phyloP scores from a whole-genome alignment of 2,797 vertebrate species.

The Neosilurus mollespiculum region DNA sequence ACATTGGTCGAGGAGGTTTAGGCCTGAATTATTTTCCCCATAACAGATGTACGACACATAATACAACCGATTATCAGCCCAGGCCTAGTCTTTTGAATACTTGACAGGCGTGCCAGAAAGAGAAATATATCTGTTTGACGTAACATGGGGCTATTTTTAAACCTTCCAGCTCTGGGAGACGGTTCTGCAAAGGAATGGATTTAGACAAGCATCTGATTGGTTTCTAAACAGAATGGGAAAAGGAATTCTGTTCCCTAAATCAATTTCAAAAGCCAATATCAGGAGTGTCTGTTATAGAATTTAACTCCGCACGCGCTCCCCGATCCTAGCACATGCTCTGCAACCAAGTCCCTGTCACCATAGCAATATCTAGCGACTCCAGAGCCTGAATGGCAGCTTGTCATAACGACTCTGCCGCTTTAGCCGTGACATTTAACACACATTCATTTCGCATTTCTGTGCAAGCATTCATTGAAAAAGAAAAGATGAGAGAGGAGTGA shows the following conservation, averaged over 20 bases:
- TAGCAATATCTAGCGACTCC: slow-evolving; percentile 43
- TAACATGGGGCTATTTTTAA: slow-evolving; percentile 14
- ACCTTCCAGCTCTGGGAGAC: slow-evolving; percentile 9
- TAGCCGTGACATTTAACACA: slow-evolving; percentile 47
- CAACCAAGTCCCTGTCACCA: slow-evolving; percentile 45
- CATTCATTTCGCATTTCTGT: slow-evolving; percentile 30
- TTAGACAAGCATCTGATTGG: slow-evolving; percentile 30
- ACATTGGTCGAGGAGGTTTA: too few species aligned
- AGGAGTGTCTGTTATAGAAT: slow-evolving; percentile 15
- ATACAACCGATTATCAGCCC: background rate
- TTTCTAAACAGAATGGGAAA: slow-evolving; percentile 15
- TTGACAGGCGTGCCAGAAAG: background rate
- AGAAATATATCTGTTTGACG: background rate
- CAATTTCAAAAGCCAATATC: slow-evolving; percentile 29
- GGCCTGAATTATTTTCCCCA: too few species aligned
- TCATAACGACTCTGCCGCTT: slow-evolving; percentile 43
- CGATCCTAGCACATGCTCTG: background rate
- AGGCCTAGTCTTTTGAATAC: background rate
- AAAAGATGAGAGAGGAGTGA: slow-evolving; percentile 10
- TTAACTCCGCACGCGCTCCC: background rate
- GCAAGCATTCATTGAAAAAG: slow-evolving; percentile 36
- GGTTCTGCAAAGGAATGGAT: slow-evolving; percentile 30
- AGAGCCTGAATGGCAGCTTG: slow-evolving; percentile 35
- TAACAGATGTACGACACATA: too few species aligned
- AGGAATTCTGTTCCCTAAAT: slow-evolving; percentile 17